Base-by-base conservation (phyloP, 2,113 vertebrate genomes). In the Ivindomyrus marchei region DNA sequence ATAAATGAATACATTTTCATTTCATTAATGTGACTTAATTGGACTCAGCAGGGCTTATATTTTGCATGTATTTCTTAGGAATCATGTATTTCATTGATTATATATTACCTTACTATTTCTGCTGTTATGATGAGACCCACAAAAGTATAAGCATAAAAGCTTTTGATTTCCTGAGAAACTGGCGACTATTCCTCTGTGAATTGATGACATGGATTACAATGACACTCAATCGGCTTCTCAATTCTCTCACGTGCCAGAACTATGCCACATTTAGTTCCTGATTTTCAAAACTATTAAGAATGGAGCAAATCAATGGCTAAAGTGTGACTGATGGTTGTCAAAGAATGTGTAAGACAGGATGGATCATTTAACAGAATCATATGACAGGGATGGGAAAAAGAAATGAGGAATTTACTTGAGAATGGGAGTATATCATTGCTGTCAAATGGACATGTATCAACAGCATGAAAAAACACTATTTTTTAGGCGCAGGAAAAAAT, bases 231-330 rank as follows among this genome's bases (percentile, higher is more conserved):
- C 74, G 21, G 84, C 45, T 46, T 85, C 42, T 45, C 84, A 46
- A 6, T 86, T 86, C 7, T 50, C 24, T n/a, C 39, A n/a, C 1
- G 93, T 91, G 92, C 92, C 94, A 93, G 94, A 93, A 31, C n/a
- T 89, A 90, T n/a, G 17, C 85, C 36, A 24, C 17, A 92, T 94
- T 93, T 94, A 94, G 10, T 93, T 93, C 91, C 93, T 93, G 94
- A 94, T 95, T 95, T 96, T 94, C 91, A 27, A 94, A 93, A 94
- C 94, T 95, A 94, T 95, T 94, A 95, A 92, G 90, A 93, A 95
- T 92, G 56, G 91, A 93, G 90, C 92, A 93, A 95, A 93, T 93
- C 91, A 92, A 93, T 93, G 94, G 92, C 93, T 93, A 95, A 93
- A 50, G 92, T 84, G 66, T 94, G 93, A 91, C 91, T 94, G 92